Conservation (phyloP, 2,888 invertebrate genomes). For the Heliconius charithonia region DNA sequence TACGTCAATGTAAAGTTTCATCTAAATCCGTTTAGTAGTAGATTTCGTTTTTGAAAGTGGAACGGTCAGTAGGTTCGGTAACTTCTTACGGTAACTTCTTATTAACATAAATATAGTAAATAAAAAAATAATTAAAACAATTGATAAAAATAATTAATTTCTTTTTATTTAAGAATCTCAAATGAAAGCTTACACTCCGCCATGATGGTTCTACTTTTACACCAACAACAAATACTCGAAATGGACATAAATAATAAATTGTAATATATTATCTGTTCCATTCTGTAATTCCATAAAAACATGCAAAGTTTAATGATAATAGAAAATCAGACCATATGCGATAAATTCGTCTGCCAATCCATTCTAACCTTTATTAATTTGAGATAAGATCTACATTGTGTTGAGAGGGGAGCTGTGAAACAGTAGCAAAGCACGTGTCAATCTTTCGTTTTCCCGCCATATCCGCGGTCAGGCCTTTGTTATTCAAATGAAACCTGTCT, state of each 20-base stretch:
- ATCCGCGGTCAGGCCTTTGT: constrained; percentile 62
- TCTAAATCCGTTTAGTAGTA: too few species aligned
- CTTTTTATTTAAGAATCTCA: too few species aligned
- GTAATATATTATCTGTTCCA: constrained; percentile 1
- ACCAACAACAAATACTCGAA: background rate
- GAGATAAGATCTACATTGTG: constrained; percentile 8
- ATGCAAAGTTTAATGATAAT: constrained; percentile 22
- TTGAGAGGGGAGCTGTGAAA: constrained; percentile 18
- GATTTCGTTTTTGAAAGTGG: too few species aligned
- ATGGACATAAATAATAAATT: background rate
- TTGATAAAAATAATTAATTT: too few species aligned
- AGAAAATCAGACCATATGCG: constrained; percentile 16
- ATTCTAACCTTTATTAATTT: background rate
- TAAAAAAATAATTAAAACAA: too few species aligned
- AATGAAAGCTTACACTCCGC: background rate
- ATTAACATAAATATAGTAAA: too few species aligned
- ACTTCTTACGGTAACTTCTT: too few species aligned
- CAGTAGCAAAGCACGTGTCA: constrained; percentile 59
- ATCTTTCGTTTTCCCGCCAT: constrained; percentile 68
- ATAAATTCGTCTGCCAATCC: background rate
- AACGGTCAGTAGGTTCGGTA: too few species aligned
- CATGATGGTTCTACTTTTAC: background rate
- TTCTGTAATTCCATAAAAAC: constrained; percentile 17
- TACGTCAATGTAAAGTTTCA: too few species aligned
- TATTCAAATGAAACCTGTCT: constrained; percentile 74